Percentiles rank a stretch among this genome's conserved stretches.
These are phyloP conservation scores for Montipora cactus DNA, from an alignment of 64 coral and sea anemone genomes.

Conservation along the genomic window DNA sequence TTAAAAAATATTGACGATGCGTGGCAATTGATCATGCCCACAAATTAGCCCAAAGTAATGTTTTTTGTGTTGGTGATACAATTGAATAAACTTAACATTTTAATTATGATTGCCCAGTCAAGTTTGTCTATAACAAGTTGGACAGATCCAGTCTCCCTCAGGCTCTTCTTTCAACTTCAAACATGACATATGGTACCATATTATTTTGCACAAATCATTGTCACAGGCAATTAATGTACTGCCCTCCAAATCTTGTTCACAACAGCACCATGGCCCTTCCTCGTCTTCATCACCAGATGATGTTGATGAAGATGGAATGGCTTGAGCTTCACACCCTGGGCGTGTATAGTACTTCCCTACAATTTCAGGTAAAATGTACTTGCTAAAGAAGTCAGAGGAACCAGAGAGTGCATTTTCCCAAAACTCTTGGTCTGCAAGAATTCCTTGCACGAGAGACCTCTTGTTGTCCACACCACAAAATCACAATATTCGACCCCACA, in stretches of 20 bases:
- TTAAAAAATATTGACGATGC: no score
- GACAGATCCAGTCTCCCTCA: conserved; percentile 32
- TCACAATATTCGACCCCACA: conserved; percentile 50
- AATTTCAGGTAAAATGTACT: conserved; percentile 36
- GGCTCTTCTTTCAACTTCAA: conserved; percentile 30
- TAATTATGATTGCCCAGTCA: neutral
- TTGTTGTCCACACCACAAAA: conserved; percentile 66
- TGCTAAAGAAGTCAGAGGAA: conserved; percentile 18
- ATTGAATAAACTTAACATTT: conserved; percentile 5
- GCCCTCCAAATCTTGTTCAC: conserved; percentile 17
- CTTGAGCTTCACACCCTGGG: neutral
- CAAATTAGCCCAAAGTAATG: neutral
- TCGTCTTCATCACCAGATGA: conserved; percentile 18
- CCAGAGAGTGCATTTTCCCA: conserved; percentile 23
- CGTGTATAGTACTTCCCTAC: conserved; percentile 14
- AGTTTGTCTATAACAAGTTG: conserved; percentile 10
- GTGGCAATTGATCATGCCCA: no score
- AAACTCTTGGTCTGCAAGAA: conserved; percentile 24
- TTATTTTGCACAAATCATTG: conserved; percentile 26
- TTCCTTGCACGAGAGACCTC: conserved; percentile 25
- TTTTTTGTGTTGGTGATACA: conserved; percentile 15
- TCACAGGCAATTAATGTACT: conserved; percentile 38
- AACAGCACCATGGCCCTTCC: conserved; percentile 40
- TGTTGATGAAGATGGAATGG: conserved; percentile 14
- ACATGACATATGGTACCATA: conserved; percentile 23